These are phyloP conservation scores for Chaenodraco wilsoni DNA, from an alignment of 2,797 vertebrate genomes.

Conservation along the genomic window DNA sequence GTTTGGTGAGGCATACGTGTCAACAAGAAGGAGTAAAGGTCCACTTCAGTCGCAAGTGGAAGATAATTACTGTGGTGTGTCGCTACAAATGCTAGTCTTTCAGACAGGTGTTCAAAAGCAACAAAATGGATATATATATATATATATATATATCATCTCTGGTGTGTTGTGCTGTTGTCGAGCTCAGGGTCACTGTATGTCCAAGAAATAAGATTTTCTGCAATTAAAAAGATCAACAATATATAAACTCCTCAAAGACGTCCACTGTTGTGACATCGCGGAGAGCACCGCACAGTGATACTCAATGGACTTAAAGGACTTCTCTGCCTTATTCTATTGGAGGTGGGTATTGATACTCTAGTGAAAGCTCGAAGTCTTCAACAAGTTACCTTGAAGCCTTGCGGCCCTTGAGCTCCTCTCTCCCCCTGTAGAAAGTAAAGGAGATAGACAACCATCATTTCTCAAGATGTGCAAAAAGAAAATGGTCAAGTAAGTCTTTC, in stretches of 20 bases:
- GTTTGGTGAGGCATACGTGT: slow-evolving; percentile 14
- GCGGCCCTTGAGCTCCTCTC: slow-evolving; percentile 83
- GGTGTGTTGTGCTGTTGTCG: not conserved
- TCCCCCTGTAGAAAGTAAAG: slow-evolving; percentile 82
- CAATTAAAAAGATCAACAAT: slow-evolving; percentile 25
- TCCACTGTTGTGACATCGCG: slow-evolving; percentile 4
- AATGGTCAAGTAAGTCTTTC: slow-evolving; percentile 37
- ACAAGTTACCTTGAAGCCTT: slow-evolving; percentile 88
- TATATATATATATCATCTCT: not conserved
- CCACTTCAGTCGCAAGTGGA: slow-evolving; percentile 7
- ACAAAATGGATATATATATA: not conserved
- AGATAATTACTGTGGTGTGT: slow-evolving; percentile 2
- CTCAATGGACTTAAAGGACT: slow-evolving; percentile 12
- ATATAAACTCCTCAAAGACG: not conserved
- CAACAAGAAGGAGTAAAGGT: slow-evolving; percentile 2
- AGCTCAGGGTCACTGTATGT: not conserved
- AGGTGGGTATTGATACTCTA: slow-evolving; percentile 23
- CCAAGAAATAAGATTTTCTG: slow-evolving; percentile 9
- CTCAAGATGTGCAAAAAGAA: slow-evolving; percentile 32
- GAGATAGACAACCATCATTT: slow-evolving; percentile 44
- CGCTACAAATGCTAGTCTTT: slow-evolving; percentile 2
- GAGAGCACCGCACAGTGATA: not conserved
- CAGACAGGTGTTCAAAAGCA: slow-evolving; percentile 22
- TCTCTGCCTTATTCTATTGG: slow-evolving; percentile 25
- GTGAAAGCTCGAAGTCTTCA: slow-evolving; percentile 29